Percentiles rank a stretch among this genome's conserved stretches.
Conservation (phyloP, 2,113 vertebrate species). For the Amphilophus citrinellus region DNA sequence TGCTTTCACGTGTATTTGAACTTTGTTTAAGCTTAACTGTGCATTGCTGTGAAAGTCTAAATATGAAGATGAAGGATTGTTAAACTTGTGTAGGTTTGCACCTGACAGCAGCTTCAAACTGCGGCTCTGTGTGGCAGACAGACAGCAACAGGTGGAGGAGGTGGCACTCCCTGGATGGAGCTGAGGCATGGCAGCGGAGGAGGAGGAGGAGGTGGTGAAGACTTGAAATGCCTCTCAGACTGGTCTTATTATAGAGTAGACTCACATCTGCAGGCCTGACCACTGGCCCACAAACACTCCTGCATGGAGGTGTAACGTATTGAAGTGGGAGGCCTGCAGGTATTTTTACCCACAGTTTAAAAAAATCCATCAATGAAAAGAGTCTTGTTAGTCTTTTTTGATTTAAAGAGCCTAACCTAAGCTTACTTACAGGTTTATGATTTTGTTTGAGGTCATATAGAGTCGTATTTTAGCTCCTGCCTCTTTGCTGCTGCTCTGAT, state of each 20-base stretch:
- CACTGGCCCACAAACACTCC: background rate
- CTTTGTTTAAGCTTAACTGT: background rate
- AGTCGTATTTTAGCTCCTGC: too few species aligned
- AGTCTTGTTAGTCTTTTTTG: background rate
- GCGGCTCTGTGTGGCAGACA: slow-evolving; percentile 38
- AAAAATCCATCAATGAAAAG: background rate
- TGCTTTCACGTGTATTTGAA: background rate
- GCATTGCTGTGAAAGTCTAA: background rate
- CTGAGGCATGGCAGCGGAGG: slow-evolving; percentile 23
- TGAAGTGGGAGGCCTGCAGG: background rate
- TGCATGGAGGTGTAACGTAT: background rate
- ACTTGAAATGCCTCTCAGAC: slow-evolving; percentile 62
- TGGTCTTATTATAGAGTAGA: slow-evolving; percentile 67
- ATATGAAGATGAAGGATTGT: background rate
- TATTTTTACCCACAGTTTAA: background rate
- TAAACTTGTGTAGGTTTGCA: background rate
- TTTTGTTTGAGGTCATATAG: too few species aligned
- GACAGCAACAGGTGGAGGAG: slow-evolving; percentile 70
- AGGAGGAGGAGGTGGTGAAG: slow-evolving; percentile 45
- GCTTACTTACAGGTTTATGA: too few species aligned
- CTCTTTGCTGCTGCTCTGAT: slow-evolving; percentile 11
- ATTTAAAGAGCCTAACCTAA: too few species aligned
- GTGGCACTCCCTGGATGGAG: slow-evolving; percentile 53
- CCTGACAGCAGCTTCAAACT: slow-evolving; percentile 25
- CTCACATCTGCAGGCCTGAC: slow-evolving; percentile 63